Conservation (phyloP, 2,113 vertebrate species). For the Scartelaos histophorus region DNA sequence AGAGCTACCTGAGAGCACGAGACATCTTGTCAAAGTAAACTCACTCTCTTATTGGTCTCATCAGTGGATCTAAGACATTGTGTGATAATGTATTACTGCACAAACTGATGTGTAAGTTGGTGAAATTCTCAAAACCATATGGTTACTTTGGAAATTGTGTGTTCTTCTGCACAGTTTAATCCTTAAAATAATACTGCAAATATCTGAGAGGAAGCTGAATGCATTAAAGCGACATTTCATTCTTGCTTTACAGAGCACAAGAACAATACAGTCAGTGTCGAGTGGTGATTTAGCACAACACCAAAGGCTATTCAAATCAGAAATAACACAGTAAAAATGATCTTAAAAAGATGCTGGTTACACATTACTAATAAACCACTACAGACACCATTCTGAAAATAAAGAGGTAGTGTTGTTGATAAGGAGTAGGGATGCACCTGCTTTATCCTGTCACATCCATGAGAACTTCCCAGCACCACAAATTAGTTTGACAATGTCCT, state of each 20-base stretch:
- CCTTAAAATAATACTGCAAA: constrained; percentile 13
- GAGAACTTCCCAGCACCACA: neutral
- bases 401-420: constrained; percentile 80
- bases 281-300: constrained; percentile 43
- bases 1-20: constrained; percentile 54
- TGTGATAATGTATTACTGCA: neutral
- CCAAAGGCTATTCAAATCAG: constrained; percentile 48
- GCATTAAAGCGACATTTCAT: constrained; percentile 21
- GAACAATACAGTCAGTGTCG: constrained; percentile 45
- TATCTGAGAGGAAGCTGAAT: constrained; percentile 39
- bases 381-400: constrained; percentile 61
- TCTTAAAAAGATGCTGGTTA: constrained; percentile 51
- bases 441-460: constrained; percentile 18
- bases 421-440: constrained; percentile 62
- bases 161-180: constrained; percentile 6
- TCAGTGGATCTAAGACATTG: neutral
- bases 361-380: constrained; percentile 55
- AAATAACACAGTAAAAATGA: constrained; percentile 33
- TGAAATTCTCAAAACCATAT: neutral
- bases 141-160: neutral
- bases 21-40: constrained; percentile 27
- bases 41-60: constrained; percentile 11
- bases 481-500: constrained; percentile 10
- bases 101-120: neutral
- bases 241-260: constrained; percentile 32